Evolutionary conservation across 1,140 invertebrate species (phyloP), one percentile per base, ranked within the genome.

Genomic region (Pogonus chalceus): DNA sequence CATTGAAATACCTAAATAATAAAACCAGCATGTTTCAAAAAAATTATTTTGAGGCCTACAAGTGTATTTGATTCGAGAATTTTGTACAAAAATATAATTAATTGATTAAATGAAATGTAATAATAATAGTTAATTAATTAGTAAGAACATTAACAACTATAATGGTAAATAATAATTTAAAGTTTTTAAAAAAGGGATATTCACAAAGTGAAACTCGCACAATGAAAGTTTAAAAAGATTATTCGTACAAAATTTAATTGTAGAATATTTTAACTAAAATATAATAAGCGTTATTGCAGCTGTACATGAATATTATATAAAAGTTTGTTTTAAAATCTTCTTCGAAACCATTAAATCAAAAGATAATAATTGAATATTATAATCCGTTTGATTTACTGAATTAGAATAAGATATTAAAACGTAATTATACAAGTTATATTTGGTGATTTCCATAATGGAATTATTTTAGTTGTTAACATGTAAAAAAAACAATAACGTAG

Each of bases 171-270:
- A 14, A 31, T 31, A 31, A 31, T 31, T 31, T 31, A 31, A 31
- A 31, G 26, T 31, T 31, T 31, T 31, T 31, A 7, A 31, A n/a
- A n/a, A n/a, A 31, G 26, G 26, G 26, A 31, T 31, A 31, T 31
- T 31, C 26, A 43, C 37, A 43, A 43, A 43, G 18, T 43, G 37
- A 43, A 43, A 43, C 9, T 43, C 37, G 37, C 37, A 43, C 37
- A 43, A 43, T 43, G 37, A 43, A 18, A 43, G 37, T 43, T 43
- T 43, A 9, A 43, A 43, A 7, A 31, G 9, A 43, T 12, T 43
- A 43, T 43, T 43, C 37, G 37, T 43, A 43, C 37, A 43, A 43
- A 43, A 43, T 43, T 43, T 12, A 43, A 43, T 43, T 43, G 37
- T 43, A 43, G 37, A 43, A 43, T 43, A 43, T 18, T 43, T 43